Conservation (phyloP, 2,113 vertebrate genomes). For the Chlorodrepanis virens region DNA sequence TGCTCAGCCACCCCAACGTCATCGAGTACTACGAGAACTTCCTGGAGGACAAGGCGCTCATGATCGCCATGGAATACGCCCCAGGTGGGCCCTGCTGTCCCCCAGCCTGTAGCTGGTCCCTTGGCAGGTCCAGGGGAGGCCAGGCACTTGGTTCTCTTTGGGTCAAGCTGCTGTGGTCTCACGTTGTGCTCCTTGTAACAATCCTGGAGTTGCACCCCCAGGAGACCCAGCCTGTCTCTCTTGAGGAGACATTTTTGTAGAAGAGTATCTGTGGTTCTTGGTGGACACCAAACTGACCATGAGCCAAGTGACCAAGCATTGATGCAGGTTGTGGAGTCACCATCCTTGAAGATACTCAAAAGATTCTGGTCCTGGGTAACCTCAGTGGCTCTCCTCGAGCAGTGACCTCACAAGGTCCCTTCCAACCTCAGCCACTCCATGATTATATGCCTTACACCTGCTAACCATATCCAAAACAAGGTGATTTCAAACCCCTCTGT, state of each 20-base stretch:
- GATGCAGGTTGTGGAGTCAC: neutral
- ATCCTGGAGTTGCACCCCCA: neutral
- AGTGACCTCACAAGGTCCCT: neutral
- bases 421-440: neutral
- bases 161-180: neutral
- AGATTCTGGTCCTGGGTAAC: neutral
- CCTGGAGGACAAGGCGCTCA: conserved; percentile 96
- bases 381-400: neutral
- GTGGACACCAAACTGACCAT: fast-evolving
- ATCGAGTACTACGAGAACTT: conserved; percentile 99
- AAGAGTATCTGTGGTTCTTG: neutral
- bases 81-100: conserved; percentile 77
- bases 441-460: neutral
- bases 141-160: neutral
- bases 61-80: conserved; percentile 98
- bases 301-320: neutral
- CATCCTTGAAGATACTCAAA: neutral
- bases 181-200: neutral
- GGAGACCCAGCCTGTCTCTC: fast-evolving
- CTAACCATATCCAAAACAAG: neutral
- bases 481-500: neutral
- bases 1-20: conserved; percentile 96
- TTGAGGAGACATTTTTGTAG: neutral
- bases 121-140: neutral
- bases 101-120: neutral